Base-by-base conservation (phyloP, 2,888 invertebrate genomes). In the Mythimna loreyi region DNA sequence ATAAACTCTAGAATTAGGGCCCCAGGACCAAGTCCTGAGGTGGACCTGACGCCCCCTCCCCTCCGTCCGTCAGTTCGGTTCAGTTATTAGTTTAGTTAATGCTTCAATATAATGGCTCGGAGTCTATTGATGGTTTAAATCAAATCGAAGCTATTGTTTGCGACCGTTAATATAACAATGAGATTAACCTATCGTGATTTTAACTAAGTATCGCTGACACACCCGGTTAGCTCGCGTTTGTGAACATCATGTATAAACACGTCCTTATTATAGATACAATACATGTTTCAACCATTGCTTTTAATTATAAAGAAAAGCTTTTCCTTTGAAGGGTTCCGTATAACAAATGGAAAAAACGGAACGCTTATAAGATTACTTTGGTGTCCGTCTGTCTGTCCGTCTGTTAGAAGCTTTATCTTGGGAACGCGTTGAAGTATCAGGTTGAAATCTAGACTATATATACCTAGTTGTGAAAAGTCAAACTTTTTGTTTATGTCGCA, bases 141-240 rank as follows among this genome's bases (percentile, higher is more conserved):
- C 90, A 88, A 87, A 89, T 87, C 82, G 83, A 73, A 67, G 75
- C 87, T 75, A 89, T 90, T 91, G 90, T 91, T 85, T 77, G 82
- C 65, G 59, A 73, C 75, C 64, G 74, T 75, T 76, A 78, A 73
- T 82, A 80, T 80, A 79, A 86, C 85, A 87, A 86, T 84, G 77
- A 72, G 80, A 81, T 87, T 83, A 84, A 76, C 81, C 77, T 83
- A 81, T 79, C 75, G 73, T 80, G 78, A 77, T 70, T 74, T 75
- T 67, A 74, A 74, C 71, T 47, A 70, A 68, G 66, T 78, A 79
- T 69, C 72, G 68, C 67, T 61, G 62, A 67, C 50, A 25, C 50
- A 61, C 30, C 30, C 16, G 50, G 66, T 67, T 55, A 56, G 45
- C 47, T 49, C 43, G 49, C 40, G 53, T 70, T 72, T 62, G 30